Base-by-base conservation (phyloP, 2,797 vertebrate species). In the Sitta carolinensis region DNA sequence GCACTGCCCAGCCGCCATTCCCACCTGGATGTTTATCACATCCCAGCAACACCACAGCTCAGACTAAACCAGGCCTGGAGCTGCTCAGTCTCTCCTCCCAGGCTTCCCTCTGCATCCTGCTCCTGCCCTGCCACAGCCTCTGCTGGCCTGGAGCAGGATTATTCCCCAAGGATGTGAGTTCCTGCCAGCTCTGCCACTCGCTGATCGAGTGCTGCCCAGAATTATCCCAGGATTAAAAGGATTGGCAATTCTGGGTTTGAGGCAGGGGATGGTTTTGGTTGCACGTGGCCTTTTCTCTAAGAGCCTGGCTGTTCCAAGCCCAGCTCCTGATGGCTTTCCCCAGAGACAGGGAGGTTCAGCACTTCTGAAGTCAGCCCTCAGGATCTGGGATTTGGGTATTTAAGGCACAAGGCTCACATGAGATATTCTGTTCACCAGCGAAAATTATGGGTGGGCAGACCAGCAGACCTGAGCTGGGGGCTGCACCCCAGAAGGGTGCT, bases 401-500 rank as follows among this genome's bases (percentile, higher is more conserved):
- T 67, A 30, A 82, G 48, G 64, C 40, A 47, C 4, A 34, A 86
- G 67, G 38, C 0, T 1, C 12, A 7, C 4, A 1, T 0, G 22
- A n/a, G 11, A 17, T 23, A 19, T 27, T n/a, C 7, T 5, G 7
- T 40, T n/a, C 51, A 19, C 19, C 32, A 29, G 29, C 0, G 4
- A 26, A 61, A 63, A 34, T 9, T 3, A 0, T 0, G 4, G 10
- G 22, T 59, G 52, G 30, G 68, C 13, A 55, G 7, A 63, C 25
- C 42, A 76, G 25, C 9, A 7, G 57, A 20, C 11, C 61, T 13
- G 9, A 51, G 70, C 51, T 47, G 23, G 19, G 22, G 47, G 29
- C 14, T 0, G 0, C 8, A 26, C 16, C 64, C 52, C 40, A 21
- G 4, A 61, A 27, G 0, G 16, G 3, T 18, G 11, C 32, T 51